A percentile compares a stretch with the other conserved stretches of the same genome.
Conservation (phyloP, 2,797 vertebrate genomes). For the Meriones psammophilus region DNA sequence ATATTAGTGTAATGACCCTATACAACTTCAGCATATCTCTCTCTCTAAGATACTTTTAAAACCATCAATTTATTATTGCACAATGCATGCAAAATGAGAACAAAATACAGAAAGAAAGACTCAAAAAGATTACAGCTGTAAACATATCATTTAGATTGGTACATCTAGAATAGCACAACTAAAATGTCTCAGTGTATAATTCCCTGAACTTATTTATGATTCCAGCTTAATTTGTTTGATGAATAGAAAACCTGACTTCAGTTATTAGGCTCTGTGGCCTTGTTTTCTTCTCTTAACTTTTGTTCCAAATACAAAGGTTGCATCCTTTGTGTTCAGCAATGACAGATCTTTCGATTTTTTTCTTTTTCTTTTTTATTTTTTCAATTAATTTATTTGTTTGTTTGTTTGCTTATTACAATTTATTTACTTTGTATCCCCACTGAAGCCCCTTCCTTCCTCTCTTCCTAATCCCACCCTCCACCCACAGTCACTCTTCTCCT, state of each 20-base stretch:
- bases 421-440: no score
- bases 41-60: neutral
- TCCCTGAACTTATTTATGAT: neutral
- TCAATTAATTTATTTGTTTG: no score
- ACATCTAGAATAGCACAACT: neutral
- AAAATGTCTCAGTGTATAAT: constrained; percentile 32
- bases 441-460: no score
- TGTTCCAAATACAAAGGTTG: neutral
- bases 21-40: neutral
- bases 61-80: neutral
- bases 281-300: constrained; percentile 28
- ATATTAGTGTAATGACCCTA: neutral
- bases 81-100: neutral
- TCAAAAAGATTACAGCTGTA: neutral
- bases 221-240: constrained; percentile 23
- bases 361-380: neutral
- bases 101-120: neutral
- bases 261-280: neutral
- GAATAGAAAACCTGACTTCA: constrained; percentile 27
- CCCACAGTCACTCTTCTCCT: no score
- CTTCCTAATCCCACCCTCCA: no score
- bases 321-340: neutral
- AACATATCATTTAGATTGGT: neutral
- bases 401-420: no score
- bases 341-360: neutral